Evolutionary conservation across 2,888 invertebrate genomes (phyloP).

Genomic region (Ephialtes manifestator): DNA sequence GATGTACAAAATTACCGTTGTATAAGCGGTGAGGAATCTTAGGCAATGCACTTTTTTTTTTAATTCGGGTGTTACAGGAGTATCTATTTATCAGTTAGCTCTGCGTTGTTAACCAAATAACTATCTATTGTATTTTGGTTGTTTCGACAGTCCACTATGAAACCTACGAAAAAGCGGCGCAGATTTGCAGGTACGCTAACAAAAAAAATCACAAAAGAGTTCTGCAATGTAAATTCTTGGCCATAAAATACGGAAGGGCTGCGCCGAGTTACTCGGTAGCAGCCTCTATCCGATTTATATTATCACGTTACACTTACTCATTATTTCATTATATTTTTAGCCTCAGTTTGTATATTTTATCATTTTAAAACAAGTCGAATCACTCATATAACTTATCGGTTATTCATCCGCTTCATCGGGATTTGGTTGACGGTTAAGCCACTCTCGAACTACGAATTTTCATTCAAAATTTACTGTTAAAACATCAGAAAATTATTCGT

Average conservation of each 20-base stretch:
- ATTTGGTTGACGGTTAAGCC: conserved; percentile 72
- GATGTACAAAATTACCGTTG: conserved; percentile 3
- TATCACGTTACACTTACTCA: conserved; percentile 48
- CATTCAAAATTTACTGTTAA: not conserved
- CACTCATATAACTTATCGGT: conserved; percentile 58
- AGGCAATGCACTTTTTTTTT: conserved; percentile 35
- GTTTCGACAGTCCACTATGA: conserved; percentile 85
- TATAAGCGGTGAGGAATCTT: conserved; percentile 9
- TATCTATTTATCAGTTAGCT: conserved; percentile 46
- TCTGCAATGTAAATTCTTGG: conserved; percentile 49
- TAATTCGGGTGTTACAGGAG: conserved; percentile 25
- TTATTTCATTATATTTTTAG: conserved; percentile 46
- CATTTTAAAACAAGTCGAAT: conserved; percentile 37
- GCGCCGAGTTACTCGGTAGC: conserved; percentile 49
- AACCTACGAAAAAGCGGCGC: conserved; percentile 84
- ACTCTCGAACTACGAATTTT: conserved; percentile 67
- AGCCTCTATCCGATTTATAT: conserved; percentile 42
- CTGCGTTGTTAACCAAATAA: conserved; percentile 55
- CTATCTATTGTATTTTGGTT: conserved; percentile 79
- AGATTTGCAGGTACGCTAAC: conserved; percentile 84
- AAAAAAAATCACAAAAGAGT: conserved; percentile 46
- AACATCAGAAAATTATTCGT: conserved; percentile 59
- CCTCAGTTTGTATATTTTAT: conserved; percentile 49
- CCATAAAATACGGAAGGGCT: conserved; percentile 35
- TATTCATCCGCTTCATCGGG: conserved; percentile 66